Percentiles rank a stretch among this genome's conserved stretches.
Evolutionary conservation across 2,888 invertebrate species (phyloP).

Genomic region (Alviniconcha strummeri): DNA sequence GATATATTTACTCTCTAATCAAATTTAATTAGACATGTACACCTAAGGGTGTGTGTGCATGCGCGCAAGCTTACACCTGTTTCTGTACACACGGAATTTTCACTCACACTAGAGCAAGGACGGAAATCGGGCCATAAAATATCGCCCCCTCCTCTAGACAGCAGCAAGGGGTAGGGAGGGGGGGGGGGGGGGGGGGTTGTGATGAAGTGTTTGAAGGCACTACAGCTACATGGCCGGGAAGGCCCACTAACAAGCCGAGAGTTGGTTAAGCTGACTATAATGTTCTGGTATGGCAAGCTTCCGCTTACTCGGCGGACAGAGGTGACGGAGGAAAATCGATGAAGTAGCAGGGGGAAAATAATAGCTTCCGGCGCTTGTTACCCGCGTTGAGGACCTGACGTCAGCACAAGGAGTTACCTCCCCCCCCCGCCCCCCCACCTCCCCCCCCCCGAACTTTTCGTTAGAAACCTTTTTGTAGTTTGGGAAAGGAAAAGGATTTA

Average conservation of each 20-base stretch:
- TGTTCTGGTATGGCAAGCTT: too few relatives aligned
- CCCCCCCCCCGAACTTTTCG: too few relatives aligned
- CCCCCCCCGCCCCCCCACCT: neutral
- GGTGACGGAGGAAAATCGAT: neutral
- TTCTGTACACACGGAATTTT: too few relatives aligned
- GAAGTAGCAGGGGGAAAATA: neutral
- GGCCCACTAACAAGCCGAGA: too few relatives aligned
- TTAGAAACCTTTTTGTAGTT: too few relatives aligned
- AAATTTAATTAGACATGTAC: neutral
- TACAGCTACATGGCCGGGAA: neutral
- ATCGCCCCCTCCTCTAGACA: too few relatives aligned
- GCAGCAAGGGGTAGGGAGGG: neutral
- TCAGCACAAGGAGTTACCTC: too few relatives aligned
- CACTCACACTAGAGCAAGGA: too few relatives aligned
- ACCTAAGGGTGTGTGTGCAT: neutral
- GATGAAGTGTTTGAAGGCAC: neutral
- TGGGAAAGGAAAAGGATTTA: too few relatives aligned
- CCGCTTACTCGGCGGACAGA: neutral
- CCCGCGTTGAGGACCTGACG: neutral
- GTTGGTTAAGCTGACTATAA: too few relatives aligned
- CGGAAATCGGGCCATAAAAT: too few relatives aligned
- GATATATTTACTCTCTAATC: neutral
- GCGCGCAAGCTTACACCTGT: neutral
- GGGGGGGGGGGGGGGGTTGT: neutral
- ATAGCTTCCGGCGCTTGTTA: slow-evolving; percentile 10